These are phyloP conservation scores for Mesocricetus auratus DNA, from an alignment of 2,113 vertebrate genomes.

Conservation along the genomic window DNA sequence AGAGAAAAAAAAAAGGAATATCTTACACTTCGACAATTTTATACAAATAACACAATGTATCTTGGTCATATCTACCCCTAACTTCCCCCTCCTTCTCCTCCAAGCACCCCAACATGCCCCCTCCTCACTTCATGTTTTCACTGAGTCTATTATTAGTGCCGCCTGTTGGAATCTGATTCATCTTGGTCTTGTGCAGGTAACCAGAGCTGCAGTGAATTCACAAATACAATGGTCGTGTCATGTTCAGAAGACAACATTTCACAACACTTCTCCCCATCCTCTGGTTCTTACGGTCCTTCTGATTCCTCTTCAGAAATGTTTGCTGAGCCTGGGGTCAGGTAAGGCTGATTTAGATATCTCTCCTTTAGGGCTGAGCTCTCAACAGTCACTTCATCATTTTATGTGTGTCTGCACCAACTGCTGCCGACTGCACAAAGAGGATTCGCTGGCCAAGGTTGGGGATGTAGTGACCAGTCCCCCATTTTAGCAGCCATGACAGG, in stretches of 20 bases:
- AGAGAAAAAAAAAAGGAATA: background rate
- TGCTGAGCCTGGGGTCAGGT: background rate
- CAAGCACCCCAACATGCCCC: background rate
- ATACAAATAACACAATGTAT: background rate
- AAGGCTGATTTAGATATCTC: background rate
- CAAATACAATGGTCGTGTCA: too few species aligned
- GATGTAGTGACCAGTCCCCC: too few species aligned
- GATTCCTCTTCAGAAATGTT: background rate
- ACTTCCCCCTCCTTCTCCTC: too few species aligned
- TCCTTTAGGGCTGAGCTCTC: background rate
- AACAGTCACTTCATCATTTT: background rate
- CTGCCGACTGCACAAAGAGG: background rate
- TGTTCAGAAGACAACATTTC: background rate
- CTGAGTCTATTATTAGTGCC: background rate
- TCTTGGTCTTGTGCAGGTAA: background rate
- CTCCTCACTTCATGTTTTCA: background rate
- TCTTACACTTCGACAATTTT: background rate
- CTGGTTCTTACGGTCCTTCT: too few species aligned
- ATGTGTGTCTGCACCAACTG: background rate
- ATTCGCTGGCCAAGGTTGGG: background rate
- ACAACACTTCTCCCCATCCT: background rate
- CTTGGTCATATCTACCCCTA: background rate
- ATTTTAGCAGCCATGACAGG: too few species aligned
- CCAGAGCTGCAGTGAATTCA: background rate
- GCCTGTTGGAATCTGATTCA: background rate